These are phyloP conservation scores for Phymastichus coffea DNA, from an alignment of 1,140 invertebrate species.

Conservation along the genomic window DNA sequence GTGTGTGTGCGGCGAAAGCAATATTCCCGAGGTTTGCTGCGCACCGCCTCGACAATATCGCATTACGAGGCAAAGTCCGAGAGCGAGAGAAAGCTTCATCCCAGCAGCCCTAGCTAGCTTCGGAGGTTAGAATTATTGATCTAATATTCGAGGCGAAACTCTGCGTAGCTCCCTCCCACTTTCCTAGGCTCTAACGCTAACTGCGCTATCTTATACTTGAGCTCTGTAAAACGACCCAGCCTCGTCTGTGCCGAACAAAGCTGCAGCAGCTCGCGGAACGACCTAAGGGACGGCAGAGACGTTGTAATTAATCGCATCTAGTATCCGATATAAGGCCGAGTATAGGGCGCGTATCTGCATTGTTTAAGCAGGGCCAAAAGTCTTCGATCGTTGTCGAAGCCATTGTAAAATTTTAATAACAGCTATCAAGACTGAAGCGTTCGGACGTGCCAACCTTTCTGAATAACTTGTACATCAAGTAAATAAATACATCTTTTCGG, in stretches of 20 bases:
- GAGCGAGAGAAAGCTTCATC: background rate
- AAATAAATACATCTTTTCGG: too few relatives aligned
- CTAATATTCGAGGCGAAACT: conserved; percentile 51
- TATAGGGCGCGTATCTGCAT: too few relatives aligned
- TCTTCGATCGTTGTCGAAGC: too few relatives aligned
- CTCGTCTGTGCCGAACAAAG: conserved; percentile 2
- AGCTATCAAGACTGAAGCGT: too few relatives aligned
- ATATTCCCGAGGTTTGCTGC: conserved; percentile 1
- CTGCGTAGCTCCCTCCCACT: background rate
- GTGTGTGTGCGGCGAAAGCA: conserved; percentile 12
- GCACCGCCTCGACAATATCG: conserved; percentile 35
- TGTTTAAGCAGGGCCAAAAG: too few relatives aligned
- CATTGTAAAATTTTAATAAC: too few relatives aligned
- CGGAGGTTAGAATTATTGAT: conserved; percentile 56
- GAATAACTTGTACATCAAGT: too few relatives aligned
- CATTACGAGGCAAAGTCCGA: conserved; percentile 32
- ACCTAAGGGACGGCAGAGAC: background rate
- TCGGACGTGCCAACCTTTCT: too few relatives aligned
- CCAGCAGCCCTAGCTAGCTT: conserved; percentile 38
- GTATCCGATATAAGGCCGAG: too few relatives aligned
- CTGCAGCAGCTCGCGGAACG: background rate
- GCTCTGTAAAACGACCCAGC: background rate
- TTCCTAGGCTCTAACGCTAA: background rate
- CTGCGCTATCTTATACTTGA: conserved; percentile 24
- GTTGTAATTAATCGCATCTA: conserved; percentile 19